A percentile compares a stretch with the other conserved stretches of the same genome.
These are phyloP conservation scores for Adelognathus sp. DNA, from an alignment of 2,888 invertebrate genomes.

Conservation along the genomic window DNA sequence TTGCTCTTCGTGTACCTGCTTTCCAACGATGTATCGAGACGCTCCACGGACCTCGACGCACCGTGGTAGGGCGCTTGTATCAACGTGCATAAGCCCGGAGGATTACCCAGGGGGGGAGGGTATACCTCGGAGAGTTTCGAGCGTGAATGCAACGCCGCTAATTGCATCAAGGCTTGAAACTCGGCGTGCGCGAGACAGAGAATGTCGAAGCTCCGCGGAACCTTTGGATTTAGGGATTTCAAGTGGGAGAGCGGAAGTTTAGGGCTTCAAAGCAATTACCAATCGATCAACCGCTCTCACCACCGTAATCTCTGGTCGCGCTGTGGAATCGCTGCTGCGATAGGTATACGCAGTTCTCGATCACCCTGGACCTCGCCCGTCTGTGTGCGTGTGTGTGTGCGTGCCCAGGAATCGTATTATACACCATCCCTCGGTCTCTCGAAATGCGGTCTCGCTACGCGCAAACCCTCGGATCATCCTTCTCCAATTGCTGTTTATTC, in stretches of 20 bases:
- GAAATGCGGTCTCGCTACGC: not conserved
- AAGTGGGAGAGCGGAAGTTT: conserved; percentile 45
- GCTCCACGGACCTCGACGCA: not conserved
- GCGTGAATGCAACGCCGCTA: conserved; percentile 47
- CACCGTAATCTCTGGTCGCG: conserved; percentile 58
- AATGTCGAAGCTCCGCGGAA: not conserved
- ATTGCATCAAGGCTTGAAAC: conserved; percentile 47
- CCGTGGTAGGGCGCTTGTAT: not conserved
- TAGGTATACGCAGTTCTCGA: conserved; percentile 4
- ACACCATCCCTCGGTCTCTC: not conserved
- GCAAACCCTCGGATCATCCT: not conserved
- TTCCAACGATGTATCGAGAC: not conserved
- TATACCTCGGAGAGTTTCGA: conserved; percentile 21
- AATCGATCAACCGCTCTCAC: conserved; percentile 63
- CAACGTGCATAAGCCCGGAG: not conserved
- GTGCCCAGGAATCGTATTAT: not conserved
- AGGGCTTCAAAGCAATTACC: conserved; percentile 60
- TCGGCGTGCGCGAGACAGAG: not conserved
- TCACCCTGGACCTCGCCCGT: not conserved
- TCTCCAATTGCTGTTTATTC: not conserved
- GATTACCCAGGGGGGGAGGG: conserved; percentile 10
- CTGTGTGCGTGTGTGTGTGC: not conserved
- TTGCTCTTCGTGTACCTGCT: not conserved
- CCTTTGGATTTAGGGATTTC: conserved; percentile 22
- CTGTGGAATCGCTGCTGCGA: conserved; percentile 25